A percentile compares a stretch with the other conserved stretches of the same genome.
Evolutionary conservation across 2,113 vertebrate species (phyloP).

Genomic region (Eupsittula cactorum): DNA sequence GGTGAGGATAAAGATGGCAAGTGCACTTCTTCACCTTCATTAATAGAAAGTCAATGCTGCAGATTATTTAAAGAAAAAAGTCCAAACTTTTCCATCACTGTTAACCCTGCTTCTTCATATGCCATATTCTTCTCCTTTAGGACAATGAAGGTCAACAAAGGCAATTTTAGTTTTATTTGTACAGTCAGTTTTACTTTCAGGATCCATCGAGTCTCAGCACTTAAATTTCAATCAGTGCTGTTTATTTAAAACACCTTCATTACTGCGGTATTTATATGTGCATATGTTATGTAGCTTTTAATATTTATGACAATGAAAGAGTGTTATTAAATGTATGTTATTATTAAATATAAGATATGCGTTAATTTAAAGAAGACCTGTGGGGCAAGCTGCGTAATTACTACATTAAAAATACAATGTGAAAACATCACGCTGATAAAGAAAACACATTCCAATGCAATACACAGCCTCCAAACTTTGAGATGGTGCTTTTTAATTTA

Average conservation of each 20-base stretch:
- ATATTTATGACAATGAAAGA: constrained; percentile 35
- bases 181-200: not conserved
- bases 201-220: not conserved
- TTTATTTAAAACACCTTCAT: constrained; percentile 37
- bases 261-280: constrained; percentile 28
- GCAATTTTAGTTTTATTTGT: constrained; percentile 2
- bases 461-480: not conserved
- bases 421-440: not conserved
- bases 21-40: not conserved
- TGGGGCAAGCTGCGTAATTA: not conserved
- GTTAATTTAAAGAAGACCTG: constrained; percentile 4
- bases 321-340: not conserved
- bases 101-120: not conserved
- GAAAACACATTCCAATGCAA: not conserved
- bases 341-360: not conserved
- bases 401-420: not conserved
- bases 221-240: not conserved
- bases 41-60: not conserved
- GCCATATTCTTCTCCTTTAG: not conserved
- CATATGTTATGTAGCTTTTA: constrained; percentile 31
- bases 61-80: not conserved
- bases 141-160: not conserved
- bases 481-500: not conserved
- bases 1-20: not conserved
- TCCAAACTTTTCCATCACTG: not conserved